These are phyloP conservation scores for Drosophila asahinai DNA, from an alignment of 1,140 invertebrate genomes.

Conservation along the genomic window DNA sequence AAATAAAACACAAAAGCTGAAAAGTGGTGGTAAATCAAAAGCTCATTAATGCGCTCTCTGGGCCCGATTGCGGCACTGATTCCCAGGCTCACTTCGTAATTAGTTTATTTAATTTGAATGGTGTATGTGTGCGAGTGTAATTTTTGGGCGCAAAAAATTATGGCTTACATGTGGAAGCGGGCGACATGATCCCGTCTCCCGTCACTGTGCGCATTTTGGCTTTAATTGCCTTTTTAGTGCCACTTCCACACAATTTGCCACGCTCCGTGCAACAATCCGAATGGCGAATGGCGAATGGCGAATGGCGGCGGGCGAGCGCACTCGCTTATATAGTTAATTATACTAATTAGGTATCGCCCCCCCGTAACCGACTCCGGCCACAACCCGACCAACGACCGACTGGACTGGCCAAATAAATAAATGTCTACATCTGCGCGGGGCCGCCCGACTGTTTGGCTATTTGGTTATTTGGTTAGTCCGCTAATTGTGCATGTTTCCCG, in stretches of 20 bases:
- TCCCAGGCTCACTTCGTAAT: slow-evolving; percentile 51
- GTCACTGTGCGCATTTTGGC: slow-evolving; percentile 55
- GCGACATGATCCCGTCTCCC: slow-evolving; percentile 34
- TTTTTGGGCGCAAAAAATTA: slow-evolving; percentile 42
- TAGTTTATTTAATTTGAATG: slow-evolving; percentile 79
- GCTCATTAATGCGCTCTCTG: slow-evolving; percentile 64
- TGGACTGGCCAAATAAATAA: slow-evolving; percentile 55
- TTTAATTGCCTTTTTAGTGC: slow-evolving; percentile 84
- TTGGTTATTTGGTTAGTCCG: slow-evolving; percentile 32
- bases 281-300: slow-evolving; percentile 38
- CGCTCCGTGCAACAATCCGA: slow-evolving; percentile 80
- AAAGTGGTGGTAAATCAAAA: slow-evolving; percentile 72
- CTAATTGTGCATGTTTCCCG: slow-evolving; percentile 62
- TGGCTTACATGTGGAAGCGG: slow-evolving; percentile 55
- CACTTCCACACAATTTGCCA: slow-evolving; percentile 83
- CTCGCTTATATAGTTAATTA: slow-evolving; percentile 81
- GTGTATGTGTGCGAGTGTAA: slow-evolving; percentile 17
- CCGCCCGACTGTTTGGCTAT: slow-evolving; percentile 26
- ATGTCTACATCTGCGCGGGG: slow-evolving; percentile 56
- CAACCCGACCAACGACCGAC: slow-evolving; percentile 40
- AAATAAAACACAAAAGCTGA: slow-evolving; percentile 51
- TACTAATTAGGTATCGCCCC: slow-evolving; percentile 73
- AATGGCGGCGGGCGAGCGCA: slow-evolving; percentile 22
- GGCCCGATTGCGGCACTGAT: slow-evolving; percentile 18
- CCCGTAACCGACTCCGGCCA: slow-evolving; percentile 14